phyloP scores from a whole-genome alignment of 2,797 vertebrate genomes.

The Odontamblyopus lacepedii region DNA sequence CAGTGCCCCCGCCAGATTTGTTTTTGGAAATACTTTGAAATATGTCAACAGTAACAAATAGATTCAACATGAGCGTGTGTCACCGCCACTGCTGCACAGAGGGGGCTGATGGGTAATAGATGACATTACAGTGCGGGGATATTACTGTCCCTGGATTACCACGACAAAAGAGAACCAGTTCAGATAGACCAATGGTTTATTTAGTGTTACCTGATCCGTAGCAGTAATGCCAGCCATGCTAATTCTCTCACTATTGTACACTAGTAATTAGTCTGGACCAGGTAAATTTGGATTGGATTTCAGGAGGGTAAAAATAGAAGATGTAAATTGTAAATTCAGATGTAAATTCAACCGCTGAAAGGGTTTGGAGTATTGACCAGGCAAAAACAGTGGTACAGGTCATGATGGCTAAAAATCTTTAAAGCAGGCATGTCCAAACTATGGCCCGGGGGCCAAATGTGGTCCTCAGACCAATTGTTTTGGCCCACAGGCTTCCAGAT shows the following conservation, averaged over 20 bases:
- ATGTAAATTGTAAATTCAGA: background rate
- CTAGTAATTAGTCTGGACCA: background rate
- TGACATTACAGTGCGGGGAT: slow-evolving; percentile 12
- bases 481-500: too few species aligned
- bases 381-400: too few species aligned
- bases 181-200: slow-evolving; percentile 28
- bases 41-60: slow-evolving; percentile 12
- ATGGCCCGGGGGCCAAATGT: too few species aligned
- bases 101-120: slow-evolving; percentile 29
- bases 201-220: slow-evolving; percentile 27
- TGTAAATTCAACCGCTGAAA: background rate
- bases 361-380: too few species aligned
- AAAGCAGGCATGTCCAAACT: too few species aligned
- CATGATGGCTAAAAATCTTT: too few species aligned
- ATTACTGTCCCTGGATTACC: slow-evolving; percentile 17
- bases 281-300: background rate
- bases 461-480: too few species aligned
- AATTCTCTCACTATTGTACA: background rate
- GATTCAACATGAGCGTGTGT: slow-evolving; percentile 22
- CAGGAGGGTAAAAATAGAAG: slow-evolving; percentile 15
- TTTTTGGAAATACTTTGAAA: slow-evolving; percentile 16
- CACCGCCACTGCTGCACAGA: slow-evolving; percentile 14
- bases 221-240: background rate
- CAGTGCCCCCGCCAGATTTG: background rate
- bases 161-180: slow-evolving; percentile 23